phyloP scores from a whole-genome alignment of 2,888 invertebrate species.

The Buathra laborator region DNA sequence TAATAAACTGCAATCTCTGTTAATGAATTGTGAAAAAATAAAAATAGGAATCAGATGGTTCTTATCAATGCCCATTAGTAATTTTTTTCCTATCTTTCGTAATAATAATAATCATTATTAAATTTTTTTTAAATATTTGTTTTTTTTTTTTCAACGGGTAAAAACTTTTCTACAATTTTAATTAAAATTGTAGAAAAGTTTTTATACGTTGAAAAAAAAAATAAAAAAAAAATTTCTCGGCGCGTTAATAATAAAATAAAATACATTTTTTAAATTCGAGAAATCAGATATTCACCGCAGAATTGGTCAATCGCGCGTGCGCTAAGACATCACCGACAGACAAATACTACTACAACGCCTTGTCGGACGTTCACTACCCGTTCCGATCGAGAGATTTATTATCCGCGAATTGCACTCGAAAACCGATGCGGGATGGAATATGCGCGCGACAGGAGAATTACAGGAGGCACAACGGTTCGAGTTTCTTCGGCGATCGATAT shows the following conservation, averaged over 20 bases:
- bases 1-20: too few species aligned
- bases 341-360: too few species aligned
- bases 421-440: not conserved
- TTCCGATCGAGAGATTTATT: not conserved
- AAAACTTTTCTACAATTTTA: too few species aligned
- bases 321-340: not conserved
- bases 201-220: too few species aligned
- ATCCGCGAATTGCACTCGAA: not conserved
- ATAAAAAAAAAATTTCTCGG: not conserved
- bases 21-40: too few species aligned
- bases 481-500: constrained; percentile 47
- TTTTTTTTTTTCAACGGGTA: too few species aligned
- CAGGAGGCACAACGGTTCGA: constrained; percentile 13
- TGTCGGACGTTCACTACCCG: not conserved
- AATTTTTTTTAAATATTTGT: too few species aligned
- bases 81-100: too few species aligned
- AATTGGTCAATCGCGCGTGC: not conserved
- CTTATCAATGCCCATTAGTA: too few species aligned
- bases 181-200: too few species aligned
- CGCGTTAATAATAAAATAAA: not conserved
- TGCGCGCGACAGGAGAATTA: constrained; percentile 13
- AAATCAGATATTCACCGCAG: not conserved
- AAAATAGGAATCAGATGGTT: too few species aligned
- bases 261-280: not conserved
- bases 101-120: too few species aligned